phyloP scores from a whole-genome alignment of 1,140 invertebrate species.

The Eumeta japonica region DNA sequence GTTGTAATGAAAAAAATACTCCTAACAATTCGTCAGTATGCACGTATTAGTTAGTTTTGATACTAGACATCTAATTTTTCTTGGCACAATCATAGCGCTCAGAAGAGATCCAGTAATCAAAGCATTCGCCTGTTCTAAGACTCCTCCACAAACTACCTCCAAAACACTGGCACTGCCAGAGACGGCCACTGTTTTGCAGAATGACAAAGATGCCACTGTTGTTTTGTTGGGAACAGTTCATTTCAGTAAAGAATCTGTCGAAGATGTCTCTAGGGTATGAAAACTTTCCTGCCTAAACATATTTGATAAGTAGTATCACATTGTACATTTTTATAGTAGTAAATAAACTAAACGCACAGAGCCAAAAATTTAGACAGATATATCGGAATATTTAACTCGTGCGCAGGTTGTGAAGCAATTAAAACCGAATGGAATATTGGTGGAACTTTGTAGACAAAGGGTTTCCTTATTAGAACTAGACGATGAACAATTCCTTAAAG shows the following conservation, averaged over 20 bases:
- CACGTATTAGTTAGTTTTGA: background rate
- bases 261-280: constrained; percentile 81
- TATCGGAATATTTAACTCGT: constrained; percentile 18
- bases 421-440: constrained; percentile 86
- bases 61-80: background rate
- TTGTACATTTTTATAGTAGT: too few relatives aligned
- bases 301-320: background rate
- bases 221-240: constrained; percentile 91
- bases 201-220: constrained; percentile 32
- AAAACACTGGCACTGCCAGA: constrained; percentile 18
- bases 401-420: constrained; percentile 80
- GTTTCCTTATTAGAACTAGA: constrained; percentile 84
- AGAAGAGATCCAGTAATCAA: background rate
- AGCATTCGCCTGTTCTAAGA: background rate
- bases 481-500: constrained; percentile 83
- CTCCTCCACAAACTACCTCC: background rate
- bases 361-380: too few relatives aligned
- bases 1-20: too few relatives aligned
- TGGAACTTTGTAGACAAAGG: constrained; percentile 88
- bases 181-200: constrained; percentile 35
- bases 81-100: background rate
- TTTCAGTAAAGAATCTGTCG: constrained; percentile 86
- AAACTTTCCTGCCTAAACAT: constrained; percentile 8
- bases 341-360: too few relatives aligned
- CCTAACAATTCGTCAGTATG: too few relatives aligned